These are phyloP conservation scores for Heterocephalus glaber DNA, from an alignment of 2,113 vertebrate species.

Conservation along the genomic window DNA sequence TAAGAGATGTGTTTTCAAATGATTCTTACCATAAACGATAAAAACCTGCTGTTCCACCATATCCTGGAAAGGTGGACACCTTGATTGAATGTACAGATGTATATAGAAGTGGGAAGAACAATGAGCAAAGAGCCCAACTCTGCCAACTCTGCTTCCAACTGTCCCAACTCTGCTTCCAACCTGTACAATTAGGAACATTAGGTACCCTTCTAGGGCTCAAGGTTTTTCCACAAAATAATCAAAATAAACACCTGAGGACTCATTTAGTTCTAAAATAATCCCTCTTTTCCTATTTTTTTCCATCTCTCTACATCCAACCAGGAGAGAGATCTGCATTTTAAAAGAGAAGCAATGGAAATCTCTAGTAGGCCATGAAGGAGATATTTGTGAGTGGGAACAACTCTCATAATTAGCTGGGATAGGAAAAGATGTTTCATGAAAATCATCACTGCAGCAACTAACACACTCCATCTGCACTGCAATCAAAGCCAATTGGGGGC, in stretches of 20 bases:
- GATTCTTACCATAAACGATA: neutral
- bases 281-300: neutral
- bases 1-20: neutral
- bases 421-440: neutral
- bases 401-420: neutral
- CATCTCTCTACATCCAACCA: neutral
- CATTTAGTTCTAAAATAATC: slow-evolving; percentile 43
- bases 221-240: neutral
- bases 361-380: slow-evolving; percentile 3
- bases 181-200: neutral
- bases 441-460: neutral
- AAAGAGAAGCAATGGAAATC: neutral
- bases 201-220: neutral
- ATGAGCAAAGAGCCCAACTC: neutral
- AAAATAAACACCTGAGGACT: slow-evolving; percentile 32
- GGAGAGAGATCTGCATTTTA: neutral
- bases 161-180: neutral
- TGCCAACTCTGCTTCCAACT: neutral
- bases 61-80: neutral
- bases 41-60: neutral
- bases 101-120: neutral
- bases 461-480: neutral
- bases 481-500: neutral
- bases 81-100: neutral
- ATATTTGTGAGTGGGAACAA: neutral